phyloP scores from a whole-genome alignment of 2,797 vertebrate species.

The Rhabdophis nuchalis region DNA sequence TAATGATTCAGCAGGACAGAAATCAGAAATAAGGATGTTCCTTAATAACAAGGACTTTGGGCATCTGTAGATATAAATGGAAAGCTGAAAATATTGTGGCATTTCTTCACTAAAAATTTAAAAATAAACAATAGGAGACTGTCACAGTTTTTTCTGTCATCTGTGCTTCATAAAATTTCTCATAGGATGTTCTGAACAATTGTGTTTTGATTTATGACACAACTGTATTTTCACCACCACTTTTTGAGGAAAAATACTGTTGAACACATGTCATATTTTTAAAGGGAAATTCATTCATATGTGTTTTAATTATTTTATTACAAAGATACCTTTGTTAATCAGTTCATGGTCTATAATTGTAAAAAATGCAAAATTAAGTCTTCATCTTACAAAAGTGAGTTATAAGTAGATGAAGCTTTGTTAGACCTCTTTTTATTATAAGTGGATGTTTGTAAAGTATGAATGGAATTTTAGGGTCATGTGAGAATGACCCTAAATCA shows the following conservation, averaged over 20 bases:
- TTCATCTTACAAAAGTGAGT: background rate
- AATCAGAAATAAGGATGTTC: background rate
- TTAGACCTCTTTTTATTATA: background rate
- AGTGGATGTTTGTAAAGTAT: background rate
- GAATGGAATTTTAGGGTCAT: background rate
- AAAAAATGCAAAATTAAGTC: background rate
- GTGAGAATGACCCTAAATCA: background rate
- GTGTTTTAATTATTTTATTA: background rate
- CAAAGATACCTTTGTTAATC: background rate
- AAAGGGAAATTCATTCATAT: background rate
- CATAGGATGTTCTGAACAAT: background rate
- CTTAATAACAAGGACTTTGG: background rate
- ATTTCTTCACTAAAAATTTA: background rate
- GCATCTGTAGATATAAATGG: background rate
- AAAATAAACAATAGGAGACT: background rate
- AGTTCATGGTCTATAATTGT: background rate
- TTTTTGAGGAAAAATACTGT: background rate
- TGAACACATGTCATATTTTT: background rate
- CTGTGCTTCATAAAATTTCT: background rate
- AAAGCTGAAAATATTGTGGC: background rate
- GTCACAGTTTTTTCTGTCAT: background rate
- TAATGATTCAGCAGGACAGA: background rate
- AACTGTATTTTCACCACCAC: background rate
- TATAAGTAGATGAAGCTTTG: background rate
- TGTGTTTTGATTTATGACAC: background rate